Percentiles rank a stretch among this genome's conserved stretches.
Conservation (phyloP, 2,113 vertebrate species). For the Lepisosteus oculatus region DNA sequence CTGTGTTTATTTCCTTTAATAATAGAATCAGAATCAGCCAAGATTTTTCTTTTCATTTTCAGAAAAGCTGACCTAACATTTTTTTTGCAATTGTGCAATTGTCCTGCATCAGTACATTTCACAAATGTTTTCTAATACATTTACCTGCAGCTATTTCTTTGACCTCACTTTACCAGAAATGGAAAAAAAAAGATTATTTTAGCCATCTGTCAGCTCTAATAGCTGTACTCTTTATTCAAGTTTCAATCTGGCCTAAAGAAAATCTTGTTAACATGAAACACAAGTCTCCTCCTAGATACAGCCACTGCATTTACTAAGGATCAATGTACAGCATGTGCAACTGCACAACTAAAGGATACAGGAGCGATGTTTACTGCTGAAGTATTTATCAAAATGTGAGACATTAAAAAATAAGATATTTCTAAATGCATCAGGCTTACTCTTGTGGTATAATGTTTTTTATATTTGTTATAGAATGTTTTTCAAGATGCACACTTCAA, state of each 20-base stretch:
- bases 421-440: too few relatives aligned
- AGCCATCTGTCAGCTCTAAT: neutral
- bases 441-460: too few relatives aligned
- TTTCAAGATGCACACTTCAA: too few relatives aligned
- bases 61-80: conserved; percentile 4
- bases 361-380: neutral
- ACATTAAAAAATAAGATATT: neutral
- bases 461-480: too few relatives aligned
- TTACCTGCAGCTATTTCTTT: neutral
- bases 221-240: conserved; percentile 1
- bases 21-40: too few relatives aligned
- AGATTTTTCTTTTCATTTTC: too few relatives aligned
- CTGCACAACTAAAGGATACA: neutral
- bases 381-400: neutral
- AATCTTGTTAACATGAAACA: conserved; percentile 33
- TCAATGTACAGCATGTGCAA: neutral
- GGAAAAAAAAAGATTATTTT: conserved; percentile 4
- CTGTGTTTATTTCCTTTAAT: too few relatives aligned
- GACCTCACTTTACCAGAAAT: neutral
- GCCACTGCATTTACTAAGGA: neutral
- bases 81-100: conserved; percentile 27
- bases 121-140: neutral
- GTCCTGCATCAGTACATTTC: neutral
- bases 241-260: conserved; percentile 17
- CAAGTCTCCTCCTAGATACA: conserved; percentile 3